Conservation (phyloP, 2,797 vertebrate genomes). For the Myotis daubentonii region DNA sequence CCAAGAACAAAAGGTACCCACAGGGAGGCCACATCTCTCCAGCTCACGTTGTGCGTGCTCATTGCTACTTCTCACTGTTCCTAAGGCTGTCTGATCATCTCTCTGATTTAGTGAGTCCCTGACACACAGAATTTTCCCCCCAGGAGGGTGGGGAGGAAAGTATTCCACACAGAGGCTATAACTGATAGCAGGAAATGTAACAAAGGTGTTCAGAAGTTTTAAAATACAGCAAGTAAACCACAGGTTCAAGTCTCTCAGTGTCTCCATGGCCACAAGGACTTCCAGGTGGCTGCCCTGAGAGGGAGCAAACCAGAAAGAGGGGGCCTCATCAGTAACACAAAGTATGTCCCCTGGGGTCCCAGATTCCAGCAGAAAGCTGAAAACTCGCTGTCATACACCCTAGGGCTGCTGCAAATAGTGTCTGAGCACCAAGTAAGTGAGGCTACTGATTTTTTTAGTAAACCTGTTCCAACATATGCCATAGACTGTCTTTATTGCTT, state of each 20-base stretch:
- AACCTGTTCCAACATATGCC: background rate
- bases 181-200: background rate
- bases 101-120: background rate
- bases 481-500: background rate
- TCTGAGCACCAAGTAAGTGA: background rate
- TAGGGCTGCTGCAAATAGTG: background rate
- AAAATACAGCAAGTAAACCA: background rate
- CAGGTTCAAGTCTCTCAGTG: background rate
- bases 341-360: background rate
- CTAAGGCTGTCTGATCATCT: background rate
- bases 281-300: background rate
- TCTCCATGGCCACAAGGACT: background rate
- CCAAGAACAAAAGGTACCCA: background rate
- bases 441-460: background rate
- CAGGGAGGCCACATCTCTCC: background rate
- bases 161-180: background rate
- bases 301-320: background rate
- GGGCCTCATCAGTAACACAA: too few species aligned
- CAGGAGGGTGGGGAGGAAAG: background rate
- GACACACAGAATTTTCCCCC: too few species aligned
- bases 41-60: background rate
- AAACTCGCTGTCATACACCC: background rate
- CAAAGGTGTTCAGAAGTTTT: background rate
- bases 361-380: background rate
- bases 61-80: too few species aligned